phyloP scores from a whole-genome alignment of 2,113 vertebrate species.

The Psammodynastes pulverulentus region DNA sequence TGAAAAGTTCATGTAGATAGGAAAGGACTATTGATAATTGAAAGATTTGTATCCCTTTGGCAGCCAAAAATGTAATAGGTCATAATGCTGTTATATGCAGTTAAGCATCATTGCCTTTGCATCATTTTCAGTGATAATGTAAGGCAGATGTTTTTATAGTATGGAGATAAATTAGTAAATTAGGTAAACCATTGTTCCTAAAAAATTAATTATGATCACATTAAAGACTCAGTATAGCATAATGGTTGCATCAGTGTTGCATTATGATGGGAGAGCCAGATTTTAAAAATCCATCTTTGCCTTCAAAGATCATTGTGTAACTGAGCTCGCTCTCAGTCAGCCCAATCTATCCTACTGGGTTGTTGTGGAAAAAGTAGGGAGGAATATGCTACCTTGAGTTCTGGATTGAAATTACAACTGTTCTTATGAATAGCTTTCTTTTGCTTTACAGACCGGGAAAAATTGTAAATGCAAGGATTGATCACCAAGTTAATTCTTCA shows the following conservation, averaged over 20 bases:
- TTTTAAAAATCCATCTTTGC: neutral
- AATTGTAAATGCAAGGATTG: neutral
- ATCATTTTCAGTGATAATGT: neutral
- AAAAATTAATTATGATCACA: neutral
- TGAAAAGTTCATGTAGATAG: neutral
- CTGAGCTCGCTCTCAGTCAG: neutral
- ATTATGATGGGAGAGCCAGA: neutral
- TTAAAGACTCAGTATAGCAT: neutral
- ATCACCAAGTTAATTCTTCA: neutral
- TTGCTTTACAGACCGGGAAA: neutral
- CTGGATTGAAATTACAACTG: neutral
- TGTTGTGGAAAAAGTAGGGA: neutral
- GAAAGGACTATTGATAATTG: neutral
- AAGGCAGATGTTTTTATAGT: neutral
- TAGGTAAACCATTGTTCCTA: neutral
- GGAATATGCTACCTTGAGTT: neutral
- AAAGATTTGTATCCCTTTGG: neutral
- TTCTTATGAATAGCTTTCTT: no score
- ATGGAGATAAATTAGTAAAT: neutral
- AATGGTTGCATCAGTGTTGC: neutral
- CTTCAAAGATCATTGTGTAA: neutral
- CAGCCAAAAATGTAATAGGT: neutral
- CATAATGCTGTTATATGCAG: neutral
- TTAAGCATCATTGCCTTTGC: neutral
- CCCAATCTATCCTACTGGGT: neutral